Conservation (phyloP, 2,113 vertebrate species). For the Polypterus senegalus region DNA sequence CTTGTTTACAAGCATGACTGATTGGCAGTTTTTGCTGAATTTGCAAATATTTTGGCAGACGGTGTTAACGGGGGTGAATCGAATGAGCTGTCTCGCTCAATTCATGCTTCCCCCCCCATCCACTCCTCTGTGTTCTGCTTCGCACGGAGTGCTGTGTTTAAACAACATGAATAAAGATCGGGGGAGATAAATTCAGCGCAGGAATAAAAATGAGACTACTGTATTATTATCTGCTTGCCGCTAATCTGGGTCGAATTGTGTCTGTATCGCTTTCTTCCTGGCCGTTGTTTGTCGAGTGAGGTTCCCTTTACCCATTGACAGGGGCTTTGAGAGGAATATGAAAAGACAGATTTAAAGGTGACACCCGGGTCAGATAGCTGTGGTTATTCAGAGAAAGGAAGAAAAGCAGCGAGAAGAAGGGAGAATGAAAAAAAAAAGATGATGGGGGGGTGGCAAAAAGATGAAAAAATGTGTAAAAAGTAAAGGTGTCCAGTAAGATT, state of each 20-base stretch:
- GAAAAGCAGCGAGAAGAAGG: constrained; percentile 15
- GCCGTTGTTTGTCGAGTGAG: constrained; percentile 88
- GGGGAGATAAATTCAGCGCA: constrained; percentile 68
- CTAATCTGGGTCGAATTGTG: constrained; percentile 83
- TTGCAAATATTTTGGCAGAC: no score
- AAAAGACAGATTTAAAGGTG: constrained; percentile 99
- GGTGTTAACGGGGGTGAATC: no score
- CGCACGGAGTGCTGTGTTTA: constrained; percentile 78
- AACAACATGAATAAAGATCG: constrained; percentile 82
- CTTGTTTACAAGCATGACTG: no score
- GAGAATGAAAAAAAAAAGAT: neutral
- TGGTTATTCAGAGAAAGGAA: constrained; percentile 76
- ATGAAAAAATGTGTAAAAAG: neutral
- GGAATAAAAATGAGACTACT: constrained; percentile 65
- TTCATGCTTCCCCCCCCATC: constrained; percentile 18
- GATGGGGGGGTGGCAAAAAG: neutral
- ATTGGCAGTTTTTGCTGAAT: no score
- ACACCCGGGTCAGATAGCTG: constrained; percentile 71
- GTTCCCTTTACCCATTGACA: constrained; percentile 83
- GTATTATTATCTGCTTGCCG: constrained; percentile 64
- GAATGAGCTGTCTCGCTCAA: no score
- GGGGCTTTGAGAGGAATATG: constrained; percentile 99
- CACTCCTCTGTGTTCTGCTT: constrained; percentile 70
- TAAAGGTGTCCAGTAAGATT: no score
- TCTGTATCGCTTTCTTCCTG: constrained; percentile 61